Evolutionary conservation across 2,797 vertebrate genomes (phyloP).

Genomic region (Parauchenoglanis punctatus): DNA sequence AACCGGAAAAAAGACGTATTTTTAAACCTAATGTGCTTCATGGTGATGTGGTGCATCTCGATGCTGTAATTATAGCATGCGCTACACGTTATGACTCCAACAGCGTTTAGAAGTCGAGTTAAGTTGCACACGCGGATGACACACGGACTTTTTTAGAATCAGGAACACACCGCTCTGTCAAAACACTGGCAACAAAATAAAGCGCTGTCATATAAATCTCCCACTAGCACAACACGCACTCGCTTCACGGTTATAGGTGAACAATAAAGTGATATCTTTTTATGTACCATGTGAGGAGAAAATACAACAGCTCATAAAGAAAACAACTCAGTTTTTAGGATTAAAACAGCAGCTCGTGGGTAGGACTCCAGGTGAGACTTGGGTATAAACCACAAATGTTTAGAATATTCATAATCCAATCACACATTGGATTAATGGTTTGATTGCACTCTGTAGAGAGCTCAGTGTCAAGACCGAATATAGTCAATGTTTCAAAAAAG

Average conservation of each 20-base stretch:
- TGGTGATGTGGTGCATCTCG: not conserved
- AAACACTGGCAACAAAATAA: not conserved
- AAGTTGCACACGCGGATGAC: not conserved
- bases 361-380: not conserved
- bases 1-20: not conserved
- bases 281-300: not conserved
- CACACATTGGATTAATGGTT: not conserved
- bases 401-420: not conserved
- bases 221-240: not conserved
- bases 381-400: not conserved
- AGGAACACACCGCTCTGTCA: not conserved
- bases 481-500: not conserved
- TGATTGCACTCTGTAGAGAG: not conserved
- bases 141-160: not conserved
- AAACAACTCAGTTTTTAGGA: not conserved
- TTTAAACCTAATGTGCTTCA: not conserved
- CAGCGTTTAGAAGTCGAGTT: not conserved
- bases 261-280: not conserved
- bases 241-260: not conserved
- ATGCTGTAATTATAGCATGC: not conserved
- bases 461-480: not conserved
- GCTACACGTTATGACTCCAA: not conserved
- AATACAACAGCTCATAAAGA: not conserved
- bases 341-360: not conserved
- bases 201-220: not conserved